Percentiles rank a stretch among this genome's conserved stretches.
Evolutionary conservation across 2,888 invertebrate species (phyloP).

Genomic region (Ichneumoninae sp.): DNA sequence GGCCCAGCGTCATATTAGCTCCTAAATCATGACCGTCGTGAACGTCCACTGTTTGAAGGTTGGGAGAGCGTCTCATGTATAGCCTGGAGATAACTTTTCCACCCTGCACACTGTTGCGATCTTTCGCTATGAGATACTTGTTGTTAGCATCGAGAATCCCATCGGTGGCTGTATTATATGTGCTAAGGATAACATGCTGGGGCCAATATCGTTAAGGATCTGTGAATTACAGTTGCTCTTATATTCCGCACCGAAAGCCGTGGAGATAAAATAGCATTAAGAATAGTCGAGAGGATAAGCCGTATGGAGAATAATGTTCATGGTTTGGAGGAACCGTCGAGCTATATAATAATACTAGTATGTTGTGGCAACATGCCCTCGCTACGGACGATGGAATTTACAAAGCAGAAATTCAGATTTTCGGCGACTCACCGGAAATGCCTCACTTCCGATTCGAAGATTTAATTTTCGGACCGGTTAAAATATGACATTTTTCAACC

Average conservation of each 20-base stretch:
- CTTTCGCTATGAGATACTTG: background rate
- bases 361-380: background rate
- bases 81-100: background rate
- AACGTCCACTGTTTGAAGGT: background rate
- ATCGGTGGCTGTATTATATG: background rate
- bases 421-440: too few species aligned
- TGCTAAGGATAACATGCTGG: background rate
- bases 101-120: background rate
- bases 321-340: background rate
- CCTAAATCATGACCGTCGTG: constrained; percentile 1
- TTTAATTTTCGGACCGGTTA: too few species aligned
- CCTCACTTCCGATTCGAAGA: too few species aligned
- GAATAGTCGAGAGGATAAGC: background rate
- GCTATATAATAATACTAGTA: background rate
- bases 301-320: constrained; percentile 2
- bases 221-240: background rate
- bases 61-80: background rate
- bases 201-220: background rate
- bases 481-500: too few species aligned
- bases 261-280: background rate
- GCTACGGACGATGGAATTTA: too few species aligned
- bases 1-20: constrained; percentile 13
- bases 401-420: too few species aligned
- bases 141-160: background rate
- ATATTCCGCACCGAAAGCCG: background rate